These are phyloP conservation scores for Electrona antarctica DNA, from an alignment of 2,113 vertebrate genomes.

Conservation along the genomic window DNA sequence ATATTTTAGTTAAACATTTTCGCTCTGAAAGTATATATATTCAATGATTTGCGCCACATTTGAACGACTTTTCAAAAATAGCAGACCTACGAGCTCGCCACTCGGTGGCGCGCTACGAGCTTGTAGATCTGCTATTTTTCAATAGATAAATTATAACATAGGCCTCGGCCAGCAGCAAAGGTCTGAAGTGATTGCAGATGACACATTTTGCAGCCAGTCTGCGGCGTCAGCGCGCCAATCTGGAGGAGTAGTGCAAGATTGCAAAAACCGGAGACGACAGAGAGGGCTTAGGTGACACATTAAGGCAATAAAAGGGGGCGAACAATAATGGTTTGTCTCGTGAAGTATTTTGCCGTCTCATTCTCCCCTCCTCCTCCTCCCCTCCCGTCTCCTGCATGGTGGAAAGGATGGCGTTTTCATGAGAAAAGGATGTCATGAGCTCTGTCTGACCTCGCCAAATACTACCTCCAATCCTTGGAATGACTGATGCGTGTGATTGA, in stretches of 20 bases:
- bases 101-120: too few relatives aligned
- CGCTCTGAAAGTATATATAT: too few relatives aligned
- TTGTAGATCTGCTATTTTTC: too few relatives aligned
- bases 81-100: too few relatives aligned
- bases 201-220: conserved; percentile 50
- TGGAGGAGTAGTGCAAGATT: conserved; percentile 50
- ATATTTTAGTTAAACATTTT: too few relatives aligned
- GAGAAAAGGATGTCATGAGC: conserved; percentile 25
- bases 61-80: too few relatives aligned
- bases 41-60: too few relatives aligned
- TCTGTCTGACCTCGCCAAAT: conserved; percentile 35
- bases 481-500: conserved; percentile 29
- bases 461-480: conserved; percentile 23
- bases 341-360: conserved; percentile 35
- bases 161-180: background rate
- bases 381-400: conserved; percentile 4
- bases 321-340: conserved; percentile 55
- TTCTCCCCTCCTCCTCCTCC: conserved; percentile 17
- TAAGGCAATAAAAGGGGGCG: conserved; percentile 46
- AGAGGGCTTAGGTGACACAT: conserved; percentile 48
- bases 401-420: conserved; percentile 31
- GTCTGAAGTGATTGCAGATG: conserved; percentile 52
- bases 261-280: conserved; percentile 46
- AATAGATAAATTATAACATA: too few relatives aligned
- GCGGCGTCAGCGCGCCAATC: conserved; percentile 53